Evolutionary conservation across 1,140 invertebrate species (phyloP).

Genomic region (Carcinoscorpius rotundicauda): DNA sequence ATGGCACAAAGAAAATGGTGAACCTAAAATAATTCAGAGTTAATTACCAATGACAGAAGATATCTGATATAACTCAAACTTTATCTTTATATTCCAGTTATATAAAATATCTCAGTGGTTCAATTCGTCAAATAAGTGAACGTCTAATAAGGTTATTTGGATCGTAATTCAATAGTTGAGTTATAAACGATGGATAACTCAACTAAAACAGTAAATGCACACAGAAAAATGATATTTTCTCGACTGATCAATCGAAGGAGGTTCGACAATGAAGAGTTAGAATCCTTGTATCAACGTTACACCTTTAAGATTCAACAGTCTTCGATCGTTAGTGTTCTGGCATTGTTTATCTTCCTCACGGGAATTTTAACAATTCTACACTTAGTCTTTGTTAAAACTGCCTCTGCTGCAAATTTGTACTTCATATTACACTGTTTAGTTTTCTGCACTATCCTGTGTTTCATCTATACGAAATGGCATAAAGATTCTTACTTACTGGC

Average conservation of each 20-base stretch:
- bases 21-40: no score
- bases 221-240: slow-evolving; percentile 45
- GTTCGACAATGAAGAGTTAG: slow-evolving; percentile 74
- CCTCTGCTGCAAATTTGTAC: slow-evolving; percentile 48
- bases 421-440: slow-evolving; percentile 48
- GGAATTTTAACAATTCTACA: slow-evolving; percentile 43
- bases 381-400: slow-evolving; percentile 30
- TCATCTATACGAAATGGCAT: slow-evolving; percentile 47
- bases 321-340: slow-evolving; percentile 58
- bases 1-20: no score
- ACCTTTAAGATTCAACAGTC: slow-evolving; percentile 75
- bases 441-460: slow-evolving; percentile 47
- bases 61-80: no score
- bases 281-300: slow-evolving; percentile 72
- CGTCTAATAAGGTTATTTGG: no score
- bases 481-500: slow-evolving; percentile 49
- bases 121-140: no score
- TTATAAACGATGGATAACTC: slow-evolving; percentile 57
- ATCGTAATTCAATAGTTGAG: no score
- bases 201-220: slow-evolving; percentile 61
- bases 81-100: no score
- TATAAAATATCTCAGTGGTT: no score
- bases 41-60: no score
- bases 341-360: slow-evolving; percentile 54
- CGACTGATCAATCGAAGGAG: slow-evolving; percentile 58